Evolutionary conservation across 2,113 vertebrate genomes (phyloP), one percentile per base, ranked within the genome.

Genomic region (Strix aluco): DNA sequence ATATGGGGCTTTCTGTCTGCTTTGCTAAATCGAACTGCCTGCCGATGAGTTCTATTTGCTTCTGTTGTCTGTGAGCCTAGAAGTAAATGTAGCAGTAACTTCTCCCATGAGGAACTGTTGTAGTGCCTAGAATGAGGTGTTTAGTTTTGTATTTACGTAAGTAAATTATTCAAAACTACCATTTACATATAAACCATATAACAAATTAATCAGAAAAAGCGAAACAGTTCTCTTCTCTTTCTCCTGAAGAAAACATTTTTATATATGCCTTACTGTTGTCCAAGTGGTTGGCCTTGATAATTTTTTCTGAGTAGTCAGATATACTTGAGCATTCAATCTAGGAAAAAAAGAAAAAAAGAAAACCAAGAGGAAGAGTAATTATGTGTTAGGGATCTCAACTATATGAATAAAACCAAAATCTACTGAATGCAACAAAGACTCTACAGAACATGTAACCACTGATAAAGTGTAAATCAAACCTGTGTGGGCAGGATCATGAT

Each of bases 301-400:
- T 99, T 98, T 99, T 99, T 98, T 99, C 99, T 9, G 99, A 99
- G 96, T 99, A 99, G 95, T 99, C 99, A 30, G 99, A 99, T 98
- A 99, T 99, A 94, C 99, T 99, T 98, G 99, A 99, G 71, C 99
- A 99, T 98, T 99, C 99, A 54, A 99, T 99, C 99, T 99, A 97
- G 52, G 54, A 36, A 82, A 92, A 75, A 73, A 65, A 52, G 3
- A 52, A 42, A 84, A 85, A 30, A 70, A 86, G 75, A 86, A 75
- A 58, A 96, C 80, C 10, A 96, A 95, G 54, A 95, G 47, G 77
- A 74, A 94, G 54, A 82, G 69, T 44, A 67, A 49, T 49, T 77
- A 55, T 19, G 15, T 63, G 12, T 80, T 86, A 84, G 42, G 66
- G 16, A 58, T n/a, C 27, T 93, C 81, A 77, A 19, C 34, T 63